Evolutionary conservation across 1,140 invertebrate genomes (phyloP).

Genomic region (Philaenus spumarius): DNA sequence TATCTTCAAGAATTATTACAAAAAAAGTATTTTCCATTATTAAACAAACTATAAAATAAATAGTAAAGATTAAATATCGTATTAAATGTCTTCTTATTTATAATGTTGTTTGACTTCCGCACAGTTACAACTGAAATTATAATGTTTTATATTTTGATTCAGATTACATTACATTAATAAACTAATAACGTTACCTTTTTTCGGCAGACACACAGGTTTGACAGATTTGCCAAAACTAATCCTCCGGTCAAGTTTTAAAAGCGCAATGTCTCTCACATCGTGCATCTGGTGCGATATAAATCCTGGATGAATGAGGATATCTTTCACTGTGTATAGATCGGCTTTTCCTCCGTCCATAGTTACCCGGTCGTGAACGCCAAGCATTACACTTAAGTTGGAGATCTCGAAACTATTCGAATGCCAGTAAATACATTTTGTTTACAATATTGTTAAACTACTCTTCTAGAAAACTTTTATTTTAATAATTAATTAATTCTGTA

Average conservation of each 20-base stretch:
- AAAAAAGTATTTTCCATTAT: too few relatives aligned
- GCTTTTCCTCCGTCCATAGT: background rate
- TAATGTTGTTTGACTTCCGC: too few relatives aligned
- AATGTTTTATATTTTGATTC: too few relatives aligned
- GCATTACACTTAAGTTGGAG: background rate
- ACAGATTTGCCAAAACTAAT: background rate
- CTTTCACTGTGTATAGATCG: background rate
- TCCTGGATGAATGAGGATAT: background rate
- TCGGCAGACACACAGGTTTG: conserved; percentile 10
- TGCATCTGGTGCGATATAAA: background rate
- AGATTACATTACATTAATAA: too few relatives aligned
- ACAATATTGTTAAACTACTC: background rate
- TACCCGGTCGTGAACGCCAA: background rate
- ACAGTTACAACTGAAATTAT: too few relatives aligned
- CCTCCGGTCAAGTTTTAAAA: background rate
- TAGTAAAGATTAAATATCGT: too few relatives aligned
- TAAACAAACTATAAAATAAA: too few relatives aligned
- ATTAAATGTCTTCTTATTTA: too few relatives aligned
- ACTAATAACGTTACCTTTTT: background rate
- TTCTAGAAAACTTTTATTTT: background rate
- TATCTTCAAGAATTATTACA: too few relatives aligned
- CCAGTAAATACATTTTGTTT: background rate
- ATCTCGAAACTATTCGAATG: background rate
- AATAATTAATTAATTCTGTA: too few relatives aligned
- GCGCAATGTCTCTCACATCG: conserved; percentile 7